Evolutionary conservation across 1,140 invertebrate genomes (phyloP).

Genomic region (Potamilus streckersoni): DNA sequence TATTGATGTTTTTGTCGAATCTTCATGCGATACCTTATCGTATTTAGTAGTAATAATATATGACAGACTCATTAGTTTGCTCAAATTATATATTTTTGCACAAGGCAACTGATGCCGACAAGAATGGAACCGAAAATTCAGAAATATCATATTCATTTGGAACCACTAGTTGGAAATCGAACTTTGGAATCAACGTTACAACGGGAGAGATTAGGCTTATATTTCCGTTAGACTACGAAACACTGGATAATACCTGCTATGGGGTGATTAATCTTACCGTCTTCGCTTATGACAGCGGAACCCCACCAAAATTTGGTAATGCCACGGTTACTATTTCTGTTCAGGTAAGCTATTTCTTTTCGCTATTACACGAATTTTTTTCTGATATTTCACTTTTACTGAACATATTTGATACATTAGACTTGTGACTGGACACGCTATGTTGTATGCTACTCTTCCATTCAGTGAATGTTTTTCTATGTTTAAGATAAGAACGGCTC

Average conservation of each 20-base stretch:
- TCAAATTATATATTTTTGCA: neutral
- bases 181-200: neutral
- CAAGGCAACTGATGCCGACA: slow-evolving; percentile 13
- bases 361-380: neutral
- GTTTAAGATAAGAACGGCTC: too few relatives aligned
- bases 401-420: too few relatives aligned
- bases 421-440: too few relatives aligned
- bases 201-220: neutral
- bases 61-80: too few relatives aligned
- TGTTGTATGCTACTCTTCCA: too few relatives aligned
- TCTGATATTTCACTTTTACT: too few relatives aligned
- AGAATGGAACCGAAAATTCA: neutral
- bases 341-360: slow-evolving; percentile 11
- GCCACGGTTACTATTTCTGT: neutral
- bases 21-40: too few relatives aligned
- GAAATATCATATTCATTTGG: neutral
- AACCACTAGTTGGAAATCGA: neutral
- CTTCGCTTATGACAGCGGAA: slow-evolving; percentile 3
- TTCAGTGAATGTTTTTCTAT: too few relatives aligned
- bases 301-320: neutral
- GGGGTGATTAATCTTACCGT: slow-evolving; percentile 11
- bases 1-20: too few relatives aligned
- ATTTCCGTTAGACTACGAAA: slow-evolving; percentile 8
- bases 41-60: too few relatives aligned
- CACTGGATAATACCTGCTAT: neutral